phyloP scores from a whole-genome alignment of 2,797 vertebrate genomes.

The Enteromius viviparus region DNA sequence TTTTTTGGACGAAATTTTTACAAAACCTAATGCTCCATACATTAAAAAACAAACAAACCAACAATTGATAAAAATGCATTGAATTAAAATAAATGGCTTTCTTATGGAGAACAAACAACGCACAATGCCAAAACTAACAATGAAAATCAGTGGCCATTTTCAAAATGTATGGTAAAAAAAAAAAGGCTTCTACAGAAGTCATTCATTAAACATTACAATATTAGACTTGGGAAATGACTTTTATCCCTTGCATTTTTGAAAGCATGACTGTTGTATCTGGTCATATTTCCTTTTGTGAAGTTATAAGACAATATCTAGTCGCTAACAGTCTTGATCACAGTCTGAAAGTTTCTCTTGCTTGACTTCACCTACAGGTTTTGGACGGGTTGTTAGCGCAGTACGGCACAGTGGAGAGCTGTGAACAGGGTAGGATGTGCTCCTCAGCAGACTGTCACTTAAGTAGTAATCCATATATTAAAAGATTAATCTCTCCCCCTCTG shows the following conservation, averaged over 20 bases:
- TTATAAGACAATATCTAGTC: conserved; percentile 29
- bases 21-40: too few relatives aligned
- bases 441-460: neutral
- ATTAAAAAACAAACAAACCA: too few relatives aligned
- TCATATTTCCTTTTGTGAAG: neutral
- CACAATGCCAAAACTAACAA: too few relatives aligned
- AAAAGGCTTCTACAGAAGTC: neutral
- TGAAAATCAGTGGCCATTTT: too few relatives aligned
- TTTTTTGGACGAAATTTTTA: too few relatives aligned
- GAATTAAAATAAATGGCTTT: too few relatives aligned
- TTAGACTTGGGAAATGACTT: neutral
- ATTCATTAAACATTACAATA: neutral
- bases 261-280: neutral
- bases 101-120: too few relatives aligned
- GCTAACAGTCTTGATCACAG: conserved; percentile 20
- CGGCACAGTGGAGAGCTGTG: conserved; percentile 97
- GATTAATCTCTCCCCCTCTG: neutral
- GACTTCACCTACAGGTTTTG: conserved; percentile 82
- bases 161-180: neutral
- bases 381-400: conserved; percentile 96
- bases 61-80: too few relatives aligned
- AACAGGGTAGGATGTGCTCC: conserved; percentile 85
- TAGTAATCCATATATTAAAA: conserved; percentile 4
- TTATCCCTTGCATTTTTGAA: neutral
- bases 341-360: conserved; percentile 8